Percentiles rank a stretch among this genome's conserved stretches.
Evolutionary conservation across 1,140 invertebrate species (phyloP).

Genomic region (Drosophila navojoa): DNA sequence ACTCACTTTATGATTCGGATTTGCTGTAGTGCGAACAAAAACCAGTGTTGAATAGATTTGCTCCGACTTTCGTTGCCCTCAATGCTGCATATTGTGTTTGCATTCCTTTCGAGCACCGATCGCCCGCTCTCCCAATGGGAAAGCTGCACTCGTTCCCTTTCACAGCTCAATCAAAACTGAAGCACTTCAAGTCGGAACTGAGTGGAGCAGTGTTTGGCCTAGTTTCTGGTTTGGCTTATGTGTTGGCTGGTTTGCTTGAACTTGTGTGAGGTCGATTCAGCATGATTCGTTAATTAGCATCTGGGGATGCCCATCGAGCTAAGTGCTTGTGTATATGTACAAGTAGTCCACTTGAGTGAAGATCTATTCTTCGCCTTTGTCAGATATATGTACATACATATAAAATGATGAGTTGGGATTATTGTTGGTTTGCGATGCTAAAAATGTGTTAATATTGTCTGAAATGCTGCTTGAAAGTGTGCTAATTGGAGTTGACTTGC

Average conservation of each 20-base stretch:
- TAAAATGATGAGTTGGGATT: no score
- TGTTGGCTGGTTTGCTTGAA: neutral
- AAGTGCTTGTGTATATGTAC: constrained; percentile 20
- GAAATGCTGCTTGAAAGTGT: no score
- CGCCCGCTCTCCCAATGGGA: neutral
- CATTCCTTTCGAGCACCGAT: neutral
- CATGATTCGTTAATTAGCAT: constrained; percentile 40
- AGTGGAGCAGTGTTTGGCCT: constrained; percentile 7
- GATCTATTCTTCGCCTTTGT: no score
- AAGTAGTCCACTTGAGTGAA: constrained; percentile 14
- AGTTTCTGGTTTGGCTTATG: constrained; percentile 4
- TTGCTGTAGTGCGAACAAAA: neutral
- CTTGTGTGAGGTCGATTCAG: constrained; percentile 20
- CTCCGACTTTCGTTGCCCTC: neutral
- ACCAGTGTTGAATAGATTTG: neutral
- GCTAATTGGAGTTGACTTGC: no score
- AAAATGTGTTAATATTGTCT: no score
- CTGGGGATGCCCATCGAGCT: constrained; percentile 9
- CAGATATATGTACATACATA: no score
- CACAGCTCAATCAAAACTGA: constrained; percentile 28
- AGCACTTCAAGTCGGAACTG: neutral
- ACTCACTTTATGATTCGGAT: no score
- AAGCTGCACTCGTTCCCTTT: constrained; percentile 27
- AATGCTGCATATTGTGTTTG: neutral
- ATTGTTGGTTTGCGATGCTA: no score